phyloP scores from a whole-genome alignment of 35 echinoderm and acorn worm genomes.

The Patiria miniata region DNA sequence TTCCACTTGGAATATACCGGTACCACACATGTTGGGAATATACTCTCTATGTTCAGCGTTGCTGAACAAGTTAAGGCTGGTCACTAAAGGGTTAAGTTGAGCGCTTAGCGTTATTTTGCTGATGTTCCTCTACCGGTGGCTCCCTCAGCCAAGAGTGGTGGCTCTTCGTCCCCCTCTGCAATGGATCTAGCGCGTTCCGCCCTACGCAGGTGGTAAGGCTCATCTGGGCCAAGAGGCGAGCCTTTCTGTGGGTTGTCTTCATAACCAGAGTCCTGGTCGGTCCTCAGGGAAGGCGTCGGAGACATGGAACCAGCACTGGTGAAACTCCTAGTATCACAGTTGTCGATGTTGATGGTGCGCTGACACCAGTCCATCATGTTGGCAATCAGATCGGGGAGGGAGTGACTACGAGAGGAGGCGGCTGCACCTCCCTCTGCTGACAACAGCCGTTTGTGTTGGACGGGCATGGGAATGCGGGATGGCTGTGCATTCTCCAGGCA shows the following conservation, averaged over 20 bases:
- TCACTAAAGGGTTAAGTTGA: too few relatives aligned
- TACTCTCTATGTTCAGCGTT: too few relatives aligned
- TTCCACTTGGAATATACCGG: too few relatives aligned
- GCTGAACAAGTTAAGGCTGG: too few relatives aligned
- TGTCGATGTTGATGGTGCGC: constrained; percentile 37
- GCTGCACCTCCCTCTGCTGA: constrained; percentile 49
- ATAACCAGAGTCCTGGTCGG: constrained; percentile 85
- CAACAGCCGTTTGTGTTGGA: constrained; percentile 65
- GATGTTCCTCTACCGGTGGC: neutral
- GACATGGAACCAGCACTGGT: constrained; percentile 73
- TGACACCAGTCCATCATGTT: constrained; percentile 41
- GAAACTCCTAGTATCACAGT: constrained; percentile 42
- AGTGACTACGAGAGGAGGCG: constrained; percentile 32
- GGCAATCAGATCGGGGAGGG: constrained; percentile 49
- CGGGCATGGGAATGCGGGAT: constrained; percentile 73
- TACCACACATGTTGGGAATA: too few relatives aligned
- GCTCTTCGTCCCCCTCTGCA: neutral
- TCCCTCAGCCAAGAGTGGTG: neutral
- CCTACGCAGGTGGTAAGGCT: neutral
- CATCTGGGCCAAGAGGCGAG: constrained; percentile 20
- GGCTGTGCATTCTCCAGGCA: constrained; percentile 24
- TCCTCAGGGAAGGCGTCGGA: constrained; percentile 69
- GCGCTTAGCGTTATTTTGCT: neutral
- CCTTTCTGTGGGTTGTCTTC: constrained; percentile 71
- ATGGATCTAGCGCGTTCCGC: neutral